Percentiles rank a stretch among this genome's conserved stretches.
Conservation (phyloP, 2,797 vertebrate species). For the Alectoris magna region DNA sequence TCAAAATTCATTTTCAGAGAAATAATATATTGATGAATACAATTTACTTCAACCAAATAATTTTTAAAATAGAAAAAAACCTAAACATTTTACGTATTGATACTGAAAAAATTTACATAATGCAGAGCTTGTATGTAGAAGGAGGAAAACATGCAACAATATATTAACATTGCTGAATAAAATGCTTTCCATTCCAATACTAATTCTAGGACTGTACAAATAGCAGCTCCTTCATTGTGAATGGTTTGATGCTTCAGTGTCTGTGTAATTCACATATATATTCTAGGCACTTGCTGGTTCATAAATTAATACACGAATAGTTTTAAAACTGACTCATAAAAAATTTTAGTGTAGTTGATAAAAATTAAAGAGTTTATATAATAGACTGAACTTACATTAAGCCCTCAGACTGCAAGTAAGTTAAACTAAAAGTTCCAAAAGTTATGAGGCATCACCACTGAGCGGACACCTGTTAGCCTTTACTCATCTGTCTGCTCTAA, state of each 20-base stretch:
- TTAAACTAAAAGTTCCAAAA: neutral
- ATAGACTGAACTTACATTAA: neutral
- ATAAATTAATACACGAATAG: neutral
- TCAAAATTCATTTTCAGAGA: neutral
- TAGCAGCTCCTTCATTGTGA: neutral
- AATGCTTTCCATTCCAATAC: neutral
- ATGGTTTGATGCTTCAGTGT: neutral
- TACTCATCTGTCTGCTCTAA: neutral
- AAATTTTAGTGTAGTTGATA: neutral
- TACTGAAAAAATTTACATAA: neutral
- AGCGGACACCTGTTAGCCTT: neutral
- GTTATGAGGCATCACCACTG: neutral
- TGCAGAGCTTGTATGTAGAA: neutral
- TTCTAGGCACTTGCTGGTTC: neutral
- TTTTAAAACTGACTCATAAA: neutral
- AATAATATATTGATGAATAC: neutral
- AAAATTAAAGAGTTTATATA: neutral
- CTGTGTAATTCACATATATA: neutral
- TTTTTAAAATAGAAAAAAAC: neutral
- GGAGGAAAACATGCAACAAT: neutral
- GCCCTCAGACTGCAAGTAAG: neutral
- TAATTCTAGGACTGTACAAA: neutral
- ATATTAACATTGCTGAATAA: neutral
- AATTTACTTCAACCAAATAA: neutral
- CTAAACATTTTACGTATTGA: neutral